These are phyloP conservation scores for Myotis planiceps DNA, from an alignment of 2,797 vertebrate species.

Conservation along the genomic window DNA sequence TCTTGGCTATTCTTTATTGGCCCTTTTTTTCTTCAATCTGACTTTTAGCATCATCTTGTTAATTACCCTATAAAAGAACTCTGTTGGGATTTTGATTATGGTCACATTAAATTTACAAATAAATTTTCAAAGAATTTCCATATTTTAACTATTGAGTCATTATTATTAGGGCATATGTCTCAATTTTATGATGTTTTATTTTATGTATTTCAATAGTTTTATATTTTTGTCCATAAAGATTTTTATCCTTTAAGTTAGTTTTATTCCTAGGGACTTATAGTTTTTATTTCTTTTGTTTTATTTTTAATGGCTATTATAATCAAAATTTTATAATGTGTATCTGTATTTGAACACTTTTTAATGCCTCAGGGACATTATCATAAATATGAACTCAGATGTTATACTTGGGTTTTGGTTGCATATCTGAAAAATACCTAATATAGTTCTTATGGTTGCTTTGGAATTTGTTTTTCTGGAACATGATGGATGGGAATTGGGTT, in stretches of 20 bases:
- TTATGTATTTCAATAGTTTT: not conserved
- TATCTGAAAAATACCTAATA: not conserved
- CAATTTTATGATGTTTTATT: not conserved
- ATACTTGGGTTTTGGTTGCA: not conserved
- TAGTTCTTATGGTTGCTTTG: not conserved
- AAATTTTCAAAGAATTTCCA: not conserved
- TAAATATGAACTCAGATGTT: not conserved
- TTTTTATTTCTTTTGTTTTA: not conserved
- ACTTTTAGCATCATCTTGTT: not conserved
- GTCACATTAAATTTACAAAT: not conserved
- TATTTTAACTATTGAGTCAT: constrained; percentile 16
- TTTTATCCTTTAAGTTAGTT: not conserved
- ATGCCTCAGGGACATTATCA: not conserved
- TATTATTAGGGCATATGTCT: not conserved
- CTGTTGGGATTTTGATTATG: not conserved
- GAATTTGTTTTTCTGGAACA: not conserved
- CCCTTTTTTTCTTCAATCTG: not conserved
- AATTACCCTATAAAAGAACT: not conserved
- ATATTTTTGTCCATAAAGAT: not conserved
- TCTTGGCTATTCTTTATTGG: not conserved
- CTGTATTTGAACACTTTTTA: not conserved
- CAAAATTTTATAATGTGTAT: not conserved
- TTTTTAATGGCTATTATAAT: not conserved
- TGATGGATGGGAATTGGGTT: not conserved
- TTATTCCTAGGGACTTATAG: not conserved